Percentiles rank a stretch among this genome's conserved stretches.
These are phyloP conservation scores for Slavum lentiscoides DNA, from an alignment of 2,888 invertebrate genomes.

Conservation along the genomic window DNA sequence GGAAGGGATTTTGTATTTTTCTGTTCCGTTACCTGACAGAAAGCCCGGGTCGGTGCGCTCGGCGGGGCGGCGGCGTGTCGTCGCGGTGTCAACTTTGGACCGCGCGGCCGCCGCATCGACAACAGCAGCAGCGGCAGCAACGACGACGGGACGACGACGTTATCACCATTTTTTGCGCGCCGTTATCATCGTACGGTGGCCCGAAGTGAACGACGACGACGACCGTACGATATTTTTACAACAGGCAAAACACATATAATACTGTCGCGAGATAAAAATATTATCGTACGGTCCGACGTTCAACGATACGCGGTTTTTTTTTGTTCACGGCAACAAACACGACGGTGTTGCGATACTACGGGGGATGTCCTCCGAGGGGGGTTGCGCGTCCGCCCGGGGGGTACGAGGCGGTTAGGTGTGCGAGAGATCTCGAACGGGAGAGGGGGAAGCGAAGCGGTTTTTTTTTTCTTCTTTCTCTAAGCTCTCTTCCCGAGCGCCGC, in stretches of 20 bases:
- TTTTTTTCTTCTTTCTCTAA: not conserved
- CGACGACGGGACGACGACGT: not conserved
- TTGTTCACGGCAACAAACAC: no score
- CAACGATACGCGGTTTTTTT: no score
- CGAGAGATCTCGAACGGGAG: no score
- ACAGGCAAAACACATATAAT: no score
- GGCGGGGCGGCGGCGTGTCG: not conserved
- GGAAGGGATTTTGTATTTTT: not conserved
- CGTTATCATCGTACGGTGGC: slow-evolving; percentile 25
- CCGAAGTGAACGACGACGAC: not conserved
- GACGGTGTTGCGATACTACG: not conserved
- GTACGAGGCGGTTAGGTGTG: not conserved
- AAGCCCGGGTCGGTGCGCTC: not conserved
- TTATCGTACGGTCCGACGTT: no score
- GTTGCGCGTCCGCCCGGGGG: not conserved
- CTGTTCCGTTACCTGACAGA: slow-evolving; percentile 23
- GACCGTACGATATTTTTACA: no score
- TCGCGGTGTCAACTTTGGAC: slow-evolving; percentile 37
- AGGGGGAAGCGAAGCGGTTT: not conserved
- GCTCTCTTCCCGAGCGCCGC: not conserved
- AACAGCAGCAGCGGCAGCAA: not conserved
- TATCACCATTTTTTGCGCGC: slow-evolving; percentile 37
- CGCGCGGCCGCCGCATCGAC: slow-evolving; percentile 21
- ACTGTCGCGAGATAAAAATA: no score
- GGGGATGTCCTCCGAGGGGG: slow-evolving; percentile 17